phyloP scores from a whole-genome alignment of 2,113 vertebrate genomes.

The Melanostigma gelatinosum region DNA sequence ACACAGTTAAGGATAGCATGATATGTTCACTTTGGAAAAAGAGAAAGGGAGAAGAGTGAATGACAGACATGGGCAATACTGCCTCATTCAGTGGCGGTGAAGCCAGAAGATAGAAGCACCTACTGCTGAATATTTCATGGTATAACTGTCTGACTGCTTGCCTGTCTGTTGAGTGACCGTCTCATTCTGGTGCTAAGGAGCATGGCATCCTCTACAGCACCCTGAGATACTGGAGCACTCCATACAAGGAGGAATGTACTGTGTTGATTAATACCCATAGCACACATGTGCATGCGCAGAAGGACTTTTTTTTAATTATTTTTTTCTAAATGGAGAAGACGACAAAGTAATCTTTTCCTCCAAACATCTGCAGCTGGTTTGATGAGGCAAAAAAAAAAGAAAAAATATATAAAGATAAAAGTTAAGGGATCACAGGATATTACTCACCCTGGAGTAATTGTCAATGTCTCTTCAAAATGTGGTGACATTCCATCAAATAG shows the following conservation, averaged over 20 bases:
- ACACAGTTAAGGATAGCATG: not conserved
- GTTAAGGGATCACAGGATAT: not conserved
- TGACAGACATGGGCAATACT: conserved; percentile 42
- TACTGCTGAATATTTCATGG: conserved; percentile 81
- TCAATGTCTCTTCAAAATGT: too few relatives aligned
- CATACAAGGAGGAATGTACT: not conserved
- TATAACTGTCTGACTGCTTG: conserved; percentile 60
- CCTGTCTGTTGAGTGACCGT: conserved; percentile 45
- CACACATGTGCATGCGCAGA: not conserved
- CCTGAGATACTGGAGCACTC: conserved; percentile 4
- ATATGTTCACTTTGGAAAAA: conserved; percentile 8
- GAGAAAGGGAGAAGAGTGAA: conserved; percentile 10
- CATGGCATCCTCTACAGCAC: conserved; percentile 12
- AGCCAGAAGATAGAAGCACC: conserved; percentile 67
- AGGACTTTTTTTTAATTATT: too few relatives aligned
- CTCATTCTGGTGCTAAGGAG: conserved; percentile 31
- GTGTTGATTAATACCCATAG: not conserved
- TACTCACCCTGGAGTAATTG: not conserved
- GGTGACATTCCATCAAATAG: not conserved
- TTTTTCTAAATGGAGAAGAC: not conserved
- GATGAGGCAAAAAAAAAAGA: not conserved
- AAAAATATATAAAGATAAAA: too few relatives aligned
- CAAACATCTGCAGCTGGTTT: conserved; percentile 1
- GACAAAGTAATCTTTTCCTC: not conserved
- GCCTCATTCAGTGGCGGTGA: conserved; percentile 27